Conservation (phyloP, 2,797 vertebrate species). For the Pseudomugil gertrudae region DNA sequence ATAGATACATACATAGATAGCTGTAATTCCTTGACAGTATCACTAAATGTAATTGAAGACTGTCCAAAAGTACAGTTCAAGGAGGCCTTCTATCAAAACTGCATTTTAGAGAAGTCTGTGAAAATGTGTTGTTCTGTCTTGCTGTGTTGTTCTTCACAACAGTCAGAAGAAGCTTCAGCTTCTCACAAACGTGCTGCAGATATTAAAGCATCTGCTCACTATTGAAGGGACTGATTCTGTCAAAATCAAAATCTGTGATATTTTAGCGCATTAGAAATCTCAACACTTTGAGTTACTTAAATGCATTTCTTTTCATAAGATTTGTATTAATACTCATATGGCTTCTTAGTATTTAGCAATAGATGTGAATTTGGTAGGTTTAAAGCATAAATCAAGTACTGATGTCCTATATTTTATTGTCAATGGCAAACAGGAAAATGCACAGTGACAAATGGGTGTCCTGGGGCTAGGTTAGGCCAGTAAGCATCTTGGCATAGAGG, state of each 20-base stretch:
- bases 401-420: slow-evolving; percentile 51
- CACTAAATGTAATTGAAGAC: slow-evolving; percentile 65
- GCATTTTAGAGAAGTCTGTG: slow-evolving; percentile 34
- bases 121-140: slow-evolving; percentile 33
- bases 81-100: too few species aligned
- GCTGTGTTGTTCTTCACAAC: slow-evolving; percentile 21
- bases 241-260: neutral
- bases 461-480: slow-evolving; percentile 44
- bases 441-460: slow-evolving; percentile 57
- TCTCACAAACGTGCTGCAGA: slow-evolving; percentile 12
- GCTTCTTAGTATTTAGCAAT: slow-evolving; percentile 16
- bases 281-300: slow-evolving; percentile 16
- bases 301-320: slow-evolving; percentile 8
- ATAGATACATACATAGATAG: slow-evolving; percentile 11
- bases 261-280: slow-evolving; percentile 5
- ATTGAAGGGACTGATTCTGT: neutral
- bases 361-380: slow-evolving; percentile 38
- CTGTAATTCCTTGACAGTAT: slow-evolving; percentile 61
- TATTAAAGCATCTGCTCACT: slow-evolving; percentile 4
- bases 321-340: slow-evolving; percentile 23
- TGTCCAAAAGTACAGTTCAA: slow-evolving; percentile 35
- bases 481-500: slow-evolving; percentile 48
- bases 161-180: slow-evolving; percentile 23
- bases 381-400: slow-evolving; percentile 56
- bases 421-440: slow-evolving; percentile 35